Conservation (phyloP, 2,888 invertebrate species). For the Camptogramma bilineatum region DNA sequence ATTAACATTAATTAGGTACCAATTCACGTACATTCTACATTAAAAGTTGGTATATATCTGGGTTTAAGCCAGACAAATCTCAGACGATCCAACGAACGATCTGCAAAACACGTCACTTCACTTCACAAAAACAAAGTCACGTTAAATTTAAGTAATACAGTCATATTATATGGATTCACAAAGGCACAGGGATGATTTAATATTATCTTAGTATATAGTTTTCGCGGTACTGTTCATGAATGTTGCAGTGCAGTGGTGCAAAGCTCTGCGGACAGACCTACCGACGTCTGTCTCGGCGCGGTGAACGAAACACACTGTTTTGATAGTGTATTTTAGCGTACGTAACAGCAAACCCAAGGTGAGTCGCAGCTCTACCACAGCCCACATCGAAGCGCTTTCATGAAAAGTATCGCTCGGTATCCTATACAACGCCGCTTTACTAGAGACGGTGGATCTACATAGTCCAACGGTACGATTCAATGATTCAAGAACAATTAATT, state of each 20-base stretch:
- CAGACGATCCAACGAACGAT: conserved; percentile 62
- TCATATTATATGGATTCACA: conserved; percentile 51
- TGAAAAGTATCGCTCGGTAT: conserved; percentile 51
- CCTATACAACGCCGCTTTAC: conserved; percentile 56
- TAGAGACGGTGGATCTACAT: conserved; percentile 18
- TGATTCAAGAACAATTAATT: conserved; percentile 13
- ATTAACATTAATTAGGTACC: conserved; percentile 17
- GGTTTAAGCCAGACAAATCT: conserved; percentile 60
- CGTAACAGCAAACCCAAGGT: conserved; percentile 78
- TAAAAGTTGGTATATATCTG: conserved; percentile 42
- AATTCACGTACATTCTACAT: conserved; percentile 58
- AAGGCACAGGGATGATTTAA: conserved; percentile 39
- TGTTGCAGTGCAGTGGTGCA: conserved; percentile 42
- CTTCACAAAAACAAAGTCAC: conserved; percentile 55
- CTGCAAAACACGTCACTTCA: conserved; percentile 46
- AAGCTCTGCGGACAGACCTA: conserved; percentile 41
- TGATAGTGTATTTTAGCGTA: conserved; percentile 81
- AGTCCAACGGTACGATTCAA: conserved; percentile 23
- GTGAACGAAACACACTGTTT: conserved; percentile 76
- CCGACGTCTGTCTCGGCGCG: conserved; percentile 63
- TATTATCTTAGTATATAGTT: conserved; percentile 26
- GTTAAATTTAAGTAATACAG: conserved; percentile 31
- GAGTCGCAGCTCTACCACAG: conserved; percentile 66
- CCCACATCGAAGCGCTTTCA: conserved; percentile 57
- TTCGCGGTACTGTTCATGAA: conserved; percentile 50